Base-by-base conservation (phyloP, 1,140 invertebrate species). In the Zaprionus davidi region DNA sequence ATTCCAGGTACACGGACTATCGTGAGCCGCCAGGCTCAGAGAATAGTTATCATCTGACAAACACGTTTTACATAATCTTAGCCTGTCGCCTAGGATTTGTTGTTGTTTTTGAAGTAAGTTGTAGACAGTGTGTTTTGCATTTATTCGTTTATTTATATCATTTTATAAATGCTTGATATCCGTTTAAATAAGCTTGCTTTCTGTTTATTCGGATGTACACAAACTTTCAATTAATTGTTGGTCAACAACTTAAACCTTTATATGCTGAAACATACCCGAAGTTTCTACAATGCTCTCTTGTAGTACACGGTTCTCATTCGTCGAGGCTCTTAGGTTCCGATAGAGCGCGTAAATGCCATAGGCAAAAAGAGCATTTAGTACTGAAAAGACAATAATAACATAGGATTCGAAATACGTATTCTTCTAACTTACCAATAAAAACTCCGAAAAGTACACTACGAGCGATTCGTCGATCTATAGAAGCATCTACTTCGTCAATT, bases 11-110 rank as follows among this genome's bases (percentile, higher is more conserved):
- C 34, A 73, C 96, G 31, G 98, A 98, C 92, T 99, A 97, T 92
- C 95, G 97, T 46, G 94, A 96, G 92, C 96, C 96, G 57, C 96
- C 97, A 0, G 93, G 94, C 58, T 93, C 94, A 13, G 85, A 93
- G 41, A 85, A 94, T 1, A 93, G 95, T 65, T 98, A 98, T 81
- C 92, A 96, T 70, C 94, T 95, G 73, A 96, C 95, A 4, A 94
- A 95, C 70, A 96, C 96, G 84, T 99, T 96, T 93, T 99, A 98
- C 97, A 95, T 98, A 75, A 95, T 99, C 63, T 94, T 99, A 71
- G 97, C 97, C 15, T 96, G 97, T 0, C 93, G 97, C 71, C 93
- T 99, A n/a, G 95, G 95, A 2, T 99, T 99, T 93, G 96, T 99
- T 34, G 97, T 99, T 6, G 94, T 98, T 2, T 99, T 99, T 94